Base-by-base conservation (phyloP, 2,113 vertebrate genomes). In the Phrynosoma platyrhinos region DNA sequence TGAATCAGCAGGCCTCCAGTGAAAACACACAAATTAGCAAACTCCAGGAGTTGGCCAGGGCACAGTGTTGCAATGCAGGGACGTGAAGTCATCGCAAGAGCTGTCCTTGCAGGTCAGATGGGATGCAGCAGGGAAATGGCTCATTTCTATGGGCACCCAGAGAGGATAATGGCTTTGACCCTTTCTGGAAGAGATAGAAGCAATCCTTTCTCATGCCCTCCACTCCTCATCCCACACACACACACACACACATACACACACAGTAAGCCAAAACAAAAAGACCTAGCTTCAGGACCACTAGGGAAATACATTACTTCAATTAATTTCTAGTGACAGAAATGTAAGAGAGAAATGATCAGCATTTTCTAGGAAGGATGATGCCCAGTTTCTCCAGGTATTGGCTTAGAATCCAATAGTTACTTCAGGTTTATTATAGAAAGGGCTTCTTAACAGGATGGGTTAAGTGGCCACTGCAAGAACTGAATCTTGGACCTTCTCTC, bases 1-100 rank as follows among this genome's bases (percentile, higher is more conserved):
- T 92, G 93, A 93, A 94, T 95, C 94, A 91, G 95, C 93, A 92
- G 94, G 92, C 92, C 94, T 90, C 93, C 92, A 95, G 96, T 95
- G 94, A 87, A 94, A 96, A 94, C 90, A 94, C 94, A 89, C 95
- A 94, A 95, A 96, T 94, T 92, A 95, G 94, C 92, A 86, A 95
- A 94, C 92, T 95, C 93, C 94, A 93, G 93, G 79, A 85, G 86
- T 89, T 52, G 90, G 90, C 88, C 88, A 88, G 52, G 25, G 69
- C 5, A 79, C 64, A 58, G 32, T 79, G 88, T 84, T 62, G 87
- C 81, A 74, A 14, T 13, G 89, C 12, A 7, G 81, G 52, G 83
- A 77, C 72, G 84, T 53, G 89, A 88, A 84, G 87, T 79, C 90
- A 62, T 16, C 25, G 79, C 87, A 25, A 90, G 36, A 90, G 62